Base-by-base conservation (phyloP, 2,797 vertebrate species). In the Tadarida brasiliensis region DNA sequence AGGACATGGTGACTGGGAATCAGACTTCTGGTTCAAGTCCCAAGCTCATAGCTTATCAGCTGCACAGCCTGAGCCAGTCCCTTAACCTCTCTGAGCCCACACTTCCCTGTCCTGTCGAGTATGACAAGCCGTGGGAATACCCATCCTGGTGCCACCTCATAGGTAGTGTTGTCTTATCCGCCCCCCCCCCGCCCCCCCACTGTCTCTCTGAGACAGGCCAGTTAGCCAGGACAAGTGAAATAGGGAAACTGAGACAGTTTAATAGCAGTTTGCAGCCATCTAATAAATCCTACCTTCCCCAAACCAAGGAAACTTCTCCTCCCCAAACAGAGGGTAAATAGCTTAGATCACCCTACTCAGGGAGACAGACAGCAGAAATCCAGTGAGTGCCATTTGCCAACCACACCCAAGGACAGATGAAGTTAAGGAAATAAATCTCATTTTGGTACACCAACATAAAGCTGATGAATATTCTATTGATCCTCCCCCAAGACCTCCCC, bases 61-160 rank as follows among this genome's bases (percentile, higher is more conserved):
- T 82, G 35, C 20, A 24, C 63, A 30, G 17, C 2, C 59, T 54
- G 65, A 30, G 65, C 28, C 15, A 2, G 59, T 56, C 7, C 16
- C 35, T 51, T 11, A 51, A 35, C 26, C 7, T n/a, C n/a, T 30
- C 59, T 28, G 68, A 57, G 28, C 24, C 4, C 16, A 9, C 33
- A 10, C 15, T 86, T 65, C 44, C 59, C 70, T 2, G 20, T 7
- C 39, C 39, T 44, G 24, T 9, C 33, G 47, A 59, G 54, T 6
- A n/a, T 8, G 39, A 57, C 30, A 49, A 51, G 35, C 19, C 1
- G 1, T 0, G 12, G 20, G 61, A 35, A 30, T 10, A 28, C 28
- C 80, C 15, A 12, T 26, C 22, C 3, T 0, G 11, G 22, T 4
- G 68, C 28, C 2, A 2, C 67, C 10, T 2, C 49, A 0, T 11